Base-by-base conservation (phyloP, 2,113 vertebrate species). In the Pteropus alecto region DNA sequence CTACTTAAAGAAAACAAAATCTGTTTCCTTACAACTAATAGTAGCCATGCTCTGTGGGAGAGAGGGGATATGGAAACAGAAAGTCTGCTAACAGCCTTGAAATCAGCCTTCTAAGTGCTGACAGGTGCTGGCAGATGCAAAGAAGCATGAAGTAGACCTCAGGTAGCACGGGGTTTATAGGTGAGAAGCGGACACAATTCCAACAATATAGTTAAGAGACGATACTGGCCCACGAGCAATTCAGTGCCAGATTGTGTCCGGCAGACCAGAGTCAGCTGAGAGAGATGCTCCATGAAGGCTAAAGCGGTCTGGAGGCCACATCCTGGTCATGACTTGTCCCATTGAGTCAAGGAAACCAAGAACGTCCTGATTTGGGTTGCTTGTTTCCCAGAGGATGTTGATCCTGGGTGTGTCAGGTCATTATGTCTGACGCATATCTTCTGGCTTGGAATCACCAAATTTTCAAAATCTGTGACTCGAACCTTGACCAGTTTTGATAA, bases 331-430 rank as follows among this genome's bases (percentile, higher is more conserved):
- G n/a, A 65, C 56, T 16, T 13, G 7, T 87, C 43, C 54, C 78
- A 48, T 77, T 24, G 26, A 15, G 13, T 85, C 67, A 65, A 94
- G 95, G 81, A 93, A 77, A 63, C 76, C 15, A 35, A 97, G 79
- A 65, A 71, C 58, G 19, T 41, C 84, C 83, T 30, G 56, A 60
- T 90, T 76, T 30, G 68, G 35, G 48, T 90, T 43, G 14, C 81
- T 97, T 65, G 76, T 85, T 95, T 96, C 77, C 90, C 97, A 88
- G 83, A 97, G 87, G 91, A 77, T 96, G 88, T 51, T 24, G 81
- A 48, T 35, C 7, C 87, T 96, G 97, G 96, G 93, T n/a, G 33
- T 96, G 94, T 76, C 60, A 33, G 93, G 91, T 88, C 93, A 84
- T 58, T 82, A 68, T 89, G 67, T 97, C 95, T 97, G 90, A 93